Base-by-base conservation (phyloP, 2,113 vertebrate species). In the Stegostoma tigrinum region DNA sequence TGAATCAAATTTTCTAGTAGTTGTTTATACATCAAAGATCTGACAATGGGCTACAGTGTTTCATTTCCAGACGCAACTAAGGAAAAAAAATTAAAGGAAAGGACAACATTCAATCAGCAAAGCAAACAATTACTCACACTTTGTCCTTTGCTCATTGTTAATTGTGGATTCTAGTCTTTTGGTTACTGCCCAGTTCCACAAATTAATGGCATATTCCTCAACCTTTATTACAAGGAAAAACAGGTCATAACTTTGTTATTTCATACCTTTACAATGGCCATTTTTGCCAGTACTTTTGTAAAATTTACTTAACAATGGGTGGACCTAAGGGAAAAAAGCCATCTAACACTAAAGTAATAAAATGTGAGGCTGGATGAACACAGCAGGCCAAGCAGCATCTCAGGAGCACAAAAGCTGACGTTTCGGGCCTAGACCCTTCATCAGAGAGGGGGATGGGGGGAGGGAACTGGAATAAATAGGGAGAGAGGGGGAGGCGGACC, bases 161-260 rank as follows among this genome's bases (percentile, higher is more conserved):
- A 99, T 96, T 70, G 96, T 38, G 55, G 96, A 96, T 66, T 61
- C 96, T 2, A 64, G 87, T 96, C 97, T 98, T 96, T 97, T 98
- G 27, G 97, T 97, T 95, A 99, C 97, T 96, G 97, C 96, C 99
- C 98, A 99, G 96, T 99, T 99, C 99, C 99, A 99, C 96, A 99
- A 97, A 86, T 96, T 98, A 96, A 99, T 7, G 93, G 98, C 98
- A 97, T 95, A 96, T 96, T 99, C 98, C 97, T 99, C 98, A 95
- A 98, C 95, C 99, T 99, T 96, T 55, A 96, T 86, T 66, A 96
- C 5, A 85, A 83, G 38, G 83, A 78, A n/a, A 70, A 95, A 72
- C 19, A 48, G 15, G 17, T 95, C 45, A 72, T 70, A 3, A 75
- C 67, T 72, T 48, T 34, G 48, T 48, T 34, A 75, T 34, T 75